phyloP scores from a whole-genome alignment of 2,797 vertebrate genomes.

The Botia kubotai region DNA sequence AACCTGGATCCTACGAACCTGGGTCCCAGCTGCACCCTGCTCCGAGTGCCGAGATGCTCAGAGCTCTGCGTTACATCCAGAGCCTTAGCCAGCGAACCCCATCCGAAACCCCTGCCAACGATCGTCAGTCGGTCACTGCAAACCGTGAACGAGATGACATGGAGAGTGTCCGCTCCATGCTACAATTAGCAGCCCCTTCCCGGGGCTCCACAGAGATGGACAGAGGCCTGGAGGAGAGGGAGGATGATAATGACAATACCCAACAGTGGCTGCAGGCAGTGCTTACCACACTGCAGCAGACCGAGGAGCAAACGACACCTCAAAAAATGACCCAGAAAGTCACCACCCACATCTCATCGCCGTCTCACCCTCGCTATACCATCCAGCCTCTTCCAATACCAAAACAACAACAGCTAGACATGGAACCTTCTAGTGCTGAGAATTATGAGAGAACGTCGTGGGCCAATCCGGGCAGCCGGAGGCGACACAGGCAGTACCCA shows the following conservation, averaged over 20 bases:
- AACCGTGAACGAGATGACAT: slow-evolving; percentile 68
- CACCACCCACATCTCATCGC: not conserved
- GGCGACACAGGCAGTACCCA: slow-evolving; percentile 78
- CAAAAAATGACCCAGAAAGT: slow-evolving; percentile 20
- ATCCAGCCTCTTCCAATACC: slow-evolving; percentile 44
- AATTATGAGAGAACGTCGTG: slow-evolving; percentile 78
- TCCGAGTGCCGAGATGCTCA: slow-evolving; percentile 89
- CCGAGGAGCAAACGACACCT: slow-evolving; percentile 65
- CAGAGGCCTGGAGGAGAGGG: slow-evolving; percentile 69
- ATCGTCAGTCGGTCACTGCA: slow-evolving; percentile 62
- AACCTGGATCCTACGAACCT: slow-evolving; percentile 74
- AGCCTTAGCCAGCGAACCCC: slow-evolving; percentile 83
- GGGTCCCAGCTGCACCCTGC: slow-evolving; percentile 73
- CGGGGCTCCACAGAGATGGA: slow-evolving; percentile 70
- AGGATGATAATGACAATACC: slow-evolving; percentile 80
- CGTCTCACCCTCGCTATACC: not conserved
- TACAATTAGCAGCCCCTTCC: slow-evolving; percentile 63
- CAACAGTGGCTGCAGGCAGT: slow-evolving; percentile 87
- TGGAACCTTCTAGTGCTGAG: not conserved
- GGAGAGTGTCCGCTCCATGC: slow-evolving; percentile 72
- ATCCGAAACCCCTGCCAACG: slow-evolving; percentile 67
- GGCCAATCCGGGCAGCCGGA: slow-evolving; percentile 69
- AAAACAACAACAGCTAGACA: slow-evolving; percentile 9
- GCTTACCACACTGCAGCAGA: slow-evolving; percentile 85
- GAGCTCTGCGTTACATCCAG: slow-evolving; percentile 92